Conservation (phyloP, 2,113 vertebrate species). For the Apistogramma diplotaenia region DNA sequence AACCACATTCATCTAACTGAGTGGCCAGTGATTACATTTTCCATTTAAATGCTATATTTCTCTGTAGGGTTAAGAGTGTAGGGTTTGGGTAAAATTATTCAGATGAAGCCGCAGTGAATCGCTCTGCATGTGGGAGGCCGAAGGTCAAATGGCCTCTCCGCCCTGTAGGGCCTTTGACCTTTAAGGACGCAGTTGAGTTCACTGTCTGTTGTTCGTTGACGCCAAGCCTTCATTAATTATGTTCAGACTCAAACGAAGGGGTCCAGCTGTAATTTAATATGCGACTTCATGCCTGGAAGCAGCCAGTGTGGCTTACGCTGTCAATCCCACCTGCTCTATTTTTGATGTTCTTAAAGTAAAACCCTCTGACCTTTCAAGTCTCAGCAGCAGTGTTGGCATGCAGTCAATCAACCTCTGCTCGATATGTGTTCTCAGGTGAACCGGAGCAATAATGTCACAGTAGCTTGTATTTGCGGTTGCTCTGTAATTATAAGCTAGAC, state of each 20-base stretch:
- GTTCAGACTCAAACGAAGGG: background rate
- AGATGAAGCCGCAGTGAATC: background rate
- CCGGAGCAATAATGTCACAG: slow-evolving; percentile 34
- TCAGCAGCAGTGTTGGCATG: background rate
- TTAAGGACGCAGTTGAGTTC: background rate
- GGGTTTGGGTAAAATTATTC: background rate
- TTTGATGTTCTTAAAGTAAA: background rate
- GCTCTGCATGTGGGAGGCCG: slow-evolving; percentile 6
- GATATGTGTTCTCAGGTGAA: background rate
- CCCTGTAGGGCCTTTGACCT: slow-evolving; percentile 29
- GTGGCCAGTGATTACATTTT: background rate
- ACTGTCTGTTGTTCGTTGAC: background rate
- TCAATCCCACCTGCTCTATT: background rate
- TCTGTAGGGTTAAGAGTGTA: background rate
- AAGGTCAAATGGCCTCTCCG: background rate
- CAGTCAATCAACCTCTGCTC: background rate
- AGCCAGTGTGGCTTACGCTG: background rate
- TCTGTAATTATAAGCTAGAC: slow-evolving; percentile 23
- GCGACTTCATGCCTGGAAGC: background rate
- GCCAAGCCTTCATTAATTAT: slow-evolving; percentile 10
- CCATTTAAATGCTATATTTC: background rate
- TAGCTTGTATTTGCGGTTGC: background rate
- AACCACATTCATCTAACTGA: background rate
- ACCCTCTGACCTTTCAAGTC: no score
- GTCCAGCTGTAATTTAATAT: slow-evolving; percentile 8